These are phyloP conservation scores for Macropus fuliginosus DNA, from an alignment of 2,797 vertebrate genomes.

Conservation along the genomic window DNA sequence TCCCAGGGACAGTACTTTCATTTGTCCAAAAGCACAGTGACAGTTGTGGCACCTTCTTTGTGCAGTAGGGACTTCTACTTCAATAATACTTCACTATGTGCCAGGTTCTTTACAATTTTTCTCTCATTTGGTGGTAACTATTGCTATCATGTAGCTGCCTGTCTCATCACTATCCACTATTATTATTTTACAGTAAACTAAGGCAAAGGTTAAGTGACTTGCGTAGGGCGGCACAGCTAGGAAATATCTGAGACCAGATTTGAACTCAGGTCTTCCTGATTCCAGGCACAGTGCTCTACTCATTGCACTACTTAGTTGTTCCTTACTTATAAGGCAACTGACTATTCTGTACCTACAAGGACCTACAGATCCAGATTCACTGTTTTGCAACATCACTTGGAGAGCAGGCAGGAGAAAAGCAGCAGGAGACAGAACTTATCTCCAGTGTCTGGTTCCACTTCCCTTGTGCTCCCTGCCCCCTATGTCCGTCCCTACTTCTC, in stretches of 20 bases:
- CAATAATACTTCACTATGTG: background rate
- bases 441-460: background rate
- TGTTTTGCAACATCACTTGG: background rate
- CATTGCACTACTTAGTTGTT: background rate
- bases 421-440: background rate
- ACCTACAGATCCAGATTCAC: background rate
- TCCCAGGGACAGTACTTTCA: background rate
- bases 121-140: background rate
- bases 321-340: background rate
- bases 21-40: background rate
- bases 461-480: too few species aligned
- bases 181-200: background rate
- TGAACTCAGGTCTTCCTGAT: background rate
- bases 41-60: slow-evolving; percentile 12
- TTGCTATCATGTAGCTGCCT: background rate
- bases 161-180: background rate
- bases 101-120: background rate
- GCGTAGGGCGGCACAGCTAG: background rate
- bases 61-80: slow-evolving; percentile 8
- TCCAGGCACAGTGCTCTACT: background rate
- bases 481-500: too few species aligned
- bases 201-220: background rate
- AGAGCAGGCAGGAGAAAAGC: background rate
- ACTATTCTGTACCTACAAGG: background rate
- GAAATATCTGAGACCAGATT: background rate